Evolutionary conservation across 2,113 vertebrate species (phyloP), one percentile per base, ranked within the genome.

Genomic region (Proterorhinus semilunaris): DNA sequence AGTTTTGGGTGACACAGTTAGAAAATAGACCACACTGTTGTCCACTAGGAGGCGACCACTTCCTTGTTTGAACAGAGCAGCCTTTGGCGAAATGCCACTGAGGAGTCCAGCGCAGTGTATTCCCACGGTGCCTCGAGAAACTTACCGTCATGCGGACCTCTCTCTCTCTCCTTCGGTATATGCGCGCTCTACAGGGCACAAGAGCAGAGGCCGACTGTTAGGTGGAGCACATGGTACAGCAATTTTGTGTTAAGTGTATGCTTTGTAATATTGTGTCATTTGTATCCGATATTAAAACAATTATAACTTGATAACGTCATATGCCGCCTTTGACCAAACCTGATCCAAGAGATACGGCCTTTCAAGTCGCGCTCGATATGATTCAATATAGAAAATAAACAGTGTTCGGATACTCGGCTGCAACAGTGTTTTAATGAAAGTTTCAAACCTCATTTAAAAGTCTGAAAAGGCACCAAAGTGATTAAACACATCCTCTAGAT

Each of bases 71-170:
- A 86, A 83, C 73, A 77, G 70, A 78, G 48, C 52, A 66, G 69
- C 15, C 13, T 54, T 68, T 88, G 86, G 85, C 77, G 49, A 27
- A 5, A 16, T 64, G 79, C 85, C 84, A 86, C 48, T 45, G 68
- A 69, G 62, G 68, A 85, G 74, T 64, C 86, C 79, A 62, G 51
- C 7, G 66, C 21, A 57, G 78, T 78, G 64, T 84, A 80, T 86
- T 89, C 85, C 88, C 84, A 87, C 82, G 78, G 77, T 89, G 72
- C 82, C 74, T 75, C 67, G 55, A 72, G 71, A 67, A 72, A 79
- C 91, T 79, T 92, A 94, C 93, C 92, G 67, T 91, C 91, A 90
- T 91, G 86, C 78, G 87, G 82, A 86, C 81, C 86, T 85, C 88
- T 88, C 49, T 81, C 91, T 85, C 78, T 82, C 80, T 84, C 90